Base-by-base conservation (phyloP, 2,888 invertebrate genomes). In the Ophion slaviceki region DNA sequence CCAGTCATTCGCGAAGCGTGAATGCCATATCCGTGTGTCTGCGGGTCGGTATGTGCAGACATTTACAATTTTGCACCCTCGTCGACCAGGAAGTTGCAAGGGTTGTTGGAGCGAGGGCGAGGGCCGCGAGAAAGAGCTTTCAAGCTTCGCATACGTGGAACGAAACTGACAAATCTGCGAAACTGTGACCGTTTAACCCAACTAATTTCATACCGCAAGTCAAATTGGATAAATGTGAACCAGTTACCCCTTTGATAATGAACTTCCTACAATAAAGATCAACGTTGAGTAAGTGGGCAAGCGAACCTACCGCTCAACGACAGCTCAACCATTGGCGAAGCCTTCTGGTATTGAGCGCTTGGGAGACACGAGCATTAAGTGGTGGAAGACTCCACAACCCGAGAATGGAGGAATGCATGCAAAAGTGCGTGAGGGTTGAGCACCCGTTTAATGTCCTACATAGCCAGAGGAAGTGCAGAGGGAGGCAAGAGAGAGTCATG, bases 371-470 rank as follows among this genome's bases (percentile, higher is more conserved):
- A 74, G 45, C 45, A 40, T 45, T 45, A 17, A 62, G 62, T 62
- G 6, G 28, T 2, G 24, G 17, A 5, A 47, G 7, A 66, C 64
- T 64, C n/a, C n/a, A 61, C 20, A 68, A 14, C 57, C n/a, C 3
- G 40, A 57, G 62, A 74, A 77, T 14, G 17, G n/a, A 28, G 70
- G 36, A 57, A 53, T 80, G 64, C 24, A 36, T 5, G 57, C 6
- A 74, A 87, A 87, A 88, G 89, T 92, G 92, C 92, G 91, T 92
- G 88, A 89, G 90, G 90, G 92, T 92, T 92, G 91, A 92, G 91
- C 91, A 91, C 90, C 91, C 91, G 88, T 90, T 91, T 89, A 90
- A 91, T 92, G 92, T 86, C 92, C 92, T 92, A 92, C 92, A 92
- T 93, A 91, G 89, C 53, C 2, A 61, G 64, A 78, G 75, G 74